phyloP scores from a whole-genome alignment of 2,113 vertebrate species.

The Psilopsiagon aurifrons region DNA sequence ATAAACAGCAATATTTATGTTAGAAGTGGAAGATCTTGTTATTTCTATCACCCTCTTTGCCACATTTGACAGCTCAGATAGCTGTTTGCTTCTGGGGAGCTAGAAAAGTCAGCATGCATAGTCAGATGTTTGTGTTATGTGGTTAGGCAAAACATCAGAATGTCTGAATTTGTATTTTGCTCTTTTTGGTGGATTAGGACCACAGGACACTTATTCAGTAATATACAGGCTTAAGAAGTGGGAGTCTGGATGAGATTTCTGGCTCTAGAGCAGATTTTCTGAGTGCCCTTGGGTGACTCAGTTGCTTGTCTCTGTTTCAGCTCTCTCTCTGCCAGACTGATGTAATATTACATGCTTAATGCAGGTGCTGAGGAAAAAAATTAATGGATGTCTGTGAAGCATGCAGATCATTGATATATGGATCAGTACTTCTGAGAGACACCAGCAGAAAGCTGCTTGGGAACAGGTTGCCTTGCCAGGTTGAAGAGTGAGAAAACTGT shows the following conservation, averaged over 20 bases:
- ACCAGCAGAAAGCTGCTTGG: not conserved
- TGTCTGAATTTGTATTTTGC: not conserved
- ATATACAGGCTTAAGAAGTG: not conserved
- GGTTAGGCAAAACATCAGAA: not conserved
- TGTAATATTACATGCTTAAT: slow-evolving; percentile 26
- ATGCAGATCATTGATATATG: not conserved
- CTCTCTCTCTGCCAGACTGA: not conserved
- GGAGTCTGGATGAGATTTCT: not conserved
- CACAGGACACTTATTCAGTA: not conserved
- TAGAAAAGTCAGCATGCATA: not conserved
- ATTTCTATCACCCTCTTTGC: not conserved
- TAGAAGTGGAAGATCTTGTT: slow-evolving; percentile 15
- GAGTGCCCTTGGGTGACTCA: slow-evolving; percentile 30
- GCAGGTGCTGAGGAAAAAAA: slow-evolving; percentile 8
- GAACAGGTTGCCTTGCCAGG: not conserved
- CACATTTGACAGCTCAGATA: slow-evolving; percentile 4
- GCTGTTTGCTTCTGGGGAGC: not conserved
- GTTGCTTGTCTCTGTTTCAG: slow-evolving; percentile 11
- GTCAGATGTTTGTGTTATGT: not conserved
- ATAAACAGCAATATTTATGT: slow-evolving; percentile 24
- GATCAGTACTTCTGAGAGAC: not conserved
- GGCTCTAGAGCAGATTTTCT: not conserved
- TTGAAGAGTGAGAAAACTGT: not conserved
- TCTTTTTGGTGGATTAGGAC: not conserved
- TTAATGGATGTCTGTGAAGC: not conserved